Conservation (phyloP, 2,113 vertebrate species). For the Pachypanchax playfairii region DNA sequence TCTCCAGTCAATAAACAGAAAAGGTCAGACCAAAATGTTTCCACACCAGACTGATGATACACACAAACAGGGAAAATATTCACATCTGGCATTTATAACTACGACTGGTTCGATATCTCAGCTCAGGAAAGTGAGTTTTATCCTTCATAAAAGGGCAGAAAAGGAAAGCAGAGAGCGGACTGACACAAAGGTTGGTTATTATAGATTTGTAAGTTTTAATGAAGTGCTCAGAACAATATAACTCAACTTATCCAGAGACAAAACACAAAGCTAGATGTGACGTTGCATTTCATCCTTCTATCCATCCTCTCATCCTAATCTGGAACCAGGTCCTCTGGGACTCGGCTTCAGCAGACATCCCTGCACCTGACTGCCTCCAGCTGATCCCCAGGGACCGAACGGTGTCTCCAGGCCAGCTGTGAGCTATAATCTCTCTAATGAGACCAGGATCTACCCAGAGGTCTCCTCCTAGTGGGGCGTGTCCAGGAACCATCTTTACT, state of each 20-base stretch:
- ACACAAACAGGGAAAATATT: slow-evolving; percentile 51
- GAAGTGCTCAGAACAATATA: neutral
- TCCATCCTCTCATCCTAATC: no score
- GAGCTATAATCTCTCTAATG: no score
- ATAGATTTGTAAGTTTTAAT: slow-evolving; percentile 6
- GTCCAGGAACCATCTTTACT: no score
- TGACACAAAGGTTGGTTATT: neutral
- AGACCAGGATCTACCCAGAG: no score
- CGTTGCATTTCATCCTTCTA: no score
- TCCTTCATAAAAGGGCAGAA: slow-evolving; percentile 5
- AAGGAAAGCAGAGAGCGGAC: neutral
- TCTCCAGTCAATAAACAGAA: slow-evolving; percentile 68
- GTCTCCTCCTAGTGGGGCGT: no score
- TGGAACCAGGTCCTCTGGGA: no score
- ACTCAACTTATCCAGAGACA: neutral
- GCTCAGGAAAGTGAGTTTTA: slow-evolving; percentile 29
- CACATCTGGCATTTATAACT: slow-evolving; percentile 63
- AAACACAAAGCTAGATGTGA: neutral
- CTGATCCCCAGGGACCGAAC: no score
- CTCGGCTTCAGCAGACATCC: no score
- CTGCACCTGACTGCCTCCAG: no score
- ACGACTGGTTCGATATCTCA: slow-evolving; percentile 43
- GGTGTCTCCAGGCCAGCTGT: no score
- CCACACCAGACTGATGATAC: slow-evolving; percentile 55
- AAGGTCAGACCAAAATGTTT: slow-evolving; percentile 76